Percentiles rank a stretch among this genome's conserved stretches.
Conservation (phyloP, 2,113 vertebrate species). For the Diadophis punctatus region DNA sequence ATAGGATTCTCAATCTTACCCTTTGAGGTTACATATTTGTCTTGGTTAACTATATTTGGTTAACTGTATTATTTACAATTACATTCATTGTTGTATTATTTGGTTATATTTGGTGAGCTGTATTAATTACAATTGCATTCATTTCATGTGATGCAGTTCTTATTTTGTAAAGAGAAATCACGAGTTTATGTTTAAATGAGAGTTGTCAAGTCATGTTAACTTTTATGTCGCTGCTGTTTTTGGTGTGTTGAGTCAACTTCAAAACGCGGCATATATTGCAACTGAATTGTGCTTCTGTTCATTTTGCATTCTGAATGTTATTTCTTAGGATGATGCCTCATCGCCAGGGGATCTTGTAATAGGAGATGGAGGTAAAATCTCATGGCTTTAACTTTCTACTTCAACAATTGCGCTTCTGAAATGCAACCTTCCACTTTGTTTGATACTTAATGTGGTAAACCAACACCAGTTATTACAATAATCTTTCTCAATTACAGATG, state of each 20-base stretch:
- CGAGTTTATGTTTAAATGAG: not conserved
- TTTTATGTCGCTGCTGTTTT: not conserved
- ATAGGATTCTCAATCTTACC: accelerated
- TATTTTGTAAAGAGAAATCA: not conserved
- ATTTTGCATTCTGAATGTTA: conserved; percentile 16
- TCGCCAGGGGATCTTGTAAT: conserved; percentile 94
- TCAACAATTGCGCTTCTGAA: conserved; percentile 4
- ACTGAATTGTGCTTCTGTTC: not conserved
- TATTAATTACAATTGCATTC: not conserved
- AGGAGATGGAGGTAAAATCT: conserved; percentile 80
- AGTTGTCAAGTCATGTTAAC: not conserved
- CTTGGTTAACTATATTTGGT: not conserved
- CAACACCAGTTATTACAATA: not conserved
- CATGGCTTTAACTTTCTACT: not conserved
- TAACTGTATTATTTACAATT: not conserved
- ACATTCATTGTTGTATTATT: not conserved
- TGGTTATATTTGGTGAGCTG: not conserved
- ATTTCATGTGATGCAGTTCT: not conserved
- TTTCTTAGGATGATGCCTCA: conserved; percentile 84
- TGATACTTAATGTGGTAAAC: not conserved
- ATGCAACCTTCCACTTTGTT: not conserved
- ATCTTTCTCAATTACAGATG: conserved; percentile 67
- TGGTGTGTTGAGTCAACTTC: not conserved
- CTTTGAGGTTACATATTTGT: not conserved
- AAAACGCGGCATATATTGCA: not conserved